Conservation (phyloP, 2,888 invertebrate species). For the Spodoptera exigua region DNA sequence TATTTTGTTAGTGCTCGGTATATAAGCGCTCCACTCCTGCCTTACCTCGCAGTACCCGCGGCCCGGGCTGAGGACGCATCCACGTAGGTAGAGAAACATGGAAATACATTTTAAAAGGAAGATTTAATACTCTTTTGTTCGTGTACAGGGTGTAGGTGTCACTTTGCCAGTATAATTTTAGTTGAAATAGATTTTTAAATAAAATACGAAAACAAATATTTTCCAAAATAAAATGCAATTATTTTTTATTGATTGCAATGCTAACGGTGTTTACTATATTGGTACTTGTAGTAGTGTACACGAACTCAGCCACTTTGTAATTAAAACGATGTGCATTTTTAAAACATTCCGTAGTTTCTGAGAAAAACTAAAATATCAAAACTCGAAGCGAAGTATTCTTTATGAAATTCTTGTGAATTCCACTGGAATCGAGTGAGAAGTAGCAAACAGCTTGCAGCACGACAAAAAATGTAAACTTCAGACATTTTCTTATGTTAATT, state of each 20-base stretch:
- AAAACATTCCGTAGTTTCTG: no score
- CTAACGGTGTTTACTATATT: no score
- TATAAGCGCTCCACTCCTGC: slow-evolving; percentile 17
- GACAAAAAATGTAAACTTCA: not conserved
- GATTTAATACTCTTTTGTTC: no score
- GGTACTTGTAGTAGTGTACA: no score
- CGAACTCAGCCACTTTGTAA: no score
- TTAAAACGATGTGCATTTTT: no score
- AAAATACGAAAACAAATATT: no score
- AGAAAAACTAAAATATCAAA: no score
- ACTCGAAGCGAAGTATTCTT: no score
- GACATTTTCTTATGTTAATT: slow-evolving; percentile 18
- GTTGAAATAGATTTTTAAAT: no score
- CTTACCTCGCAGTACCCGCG: not conserved
- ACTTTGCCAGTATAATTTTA: not conserved
- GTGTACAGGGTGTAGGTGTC: not conserved
- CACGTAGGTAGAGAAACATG: not conserved
- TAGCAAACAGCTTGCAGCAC: slow-evolving; percentile 10
- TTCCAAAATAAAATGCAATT: no score
- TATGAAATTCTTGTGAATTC: slow-evolving; percentile 5
- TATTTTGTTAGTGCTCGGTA: slow-evolving; percentile 33
- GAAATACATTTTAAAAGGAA: slow-evolving; percentile 4
- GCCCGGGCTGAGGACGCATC: not conserved
- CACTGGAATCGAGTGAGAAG: slow-evolving; percentile 3
- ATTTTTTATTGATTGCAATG: no score